Evolutionary conservation across 1,140 invertebrate species (phyloP).

Genomic region (Drosophila micromelanica): DNA sequence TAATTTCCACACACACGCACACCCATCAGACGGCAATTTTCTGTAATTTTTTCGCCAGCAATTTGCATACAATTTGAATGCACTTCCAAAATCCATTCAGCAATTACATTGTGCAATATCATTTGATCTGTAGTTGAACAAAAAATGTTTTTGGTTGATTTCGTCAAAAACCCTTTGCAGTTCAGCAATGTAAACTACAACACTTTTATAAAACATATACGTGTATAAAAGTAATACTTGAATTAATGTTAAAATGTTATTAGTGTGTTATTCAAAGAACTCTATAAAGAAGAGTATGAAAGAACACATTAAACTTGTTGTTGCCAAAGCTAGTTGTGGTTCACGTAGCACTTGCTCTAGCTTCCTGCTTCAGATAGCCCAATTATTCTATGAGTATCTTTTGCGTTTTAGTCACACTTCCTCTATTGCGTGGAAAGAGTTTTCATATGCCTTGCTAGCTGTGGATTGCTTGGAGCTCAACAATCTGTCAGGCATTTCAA

Average conservation of each 20-base stretch:
- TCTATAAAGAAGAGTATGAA: neutral
- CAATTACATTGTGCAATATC: slow-evolving; percentile 14
- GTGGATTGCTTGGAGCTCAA: neutral
- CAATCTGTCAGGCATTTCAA: slow-evolving; percentile 34
- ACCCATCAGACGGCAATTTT: slow-evolving; percentile 12
- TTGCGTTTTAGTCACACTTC: slow-evolving; percentile 19
- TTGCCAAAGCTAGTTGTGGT: neutral
- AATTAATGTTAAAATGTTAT: neutral
- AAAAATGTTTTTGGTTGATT: neutral
- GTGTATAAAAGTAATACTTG: neutral
- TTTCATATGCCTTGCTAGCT: neutral
- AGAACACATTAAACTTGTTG: neutral
- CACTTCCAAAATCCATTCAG: slow-evolving; percentile 5
- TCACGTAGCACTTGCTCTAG: neutral
- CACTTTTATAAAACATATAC: too few species aligned
- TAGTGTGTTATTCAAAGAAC: too few species aligned
- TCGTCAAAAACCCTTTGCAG: too few species aligned
- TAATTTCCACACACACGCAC: slow-evolving; percentile 3
- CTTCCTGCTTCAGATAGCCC: slow-evolving; percentile 18
- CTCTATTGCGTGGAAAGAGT: neutral
- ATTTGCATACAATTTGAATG: slow-evolving; percentile 43
- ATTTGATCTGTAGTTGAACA: neutral
- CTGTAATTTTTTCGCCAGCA: slow-evolving; percentile 17
- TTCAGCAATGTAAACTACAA: too few species aligned
- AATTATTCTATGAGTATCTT: slow-evolving; percentile 22